Evolutionary conservation across 2,113 vertebrate species (phyloP), one percentile per base, ranked within the genome.

Genomic region (Mus musculus): DNA sequence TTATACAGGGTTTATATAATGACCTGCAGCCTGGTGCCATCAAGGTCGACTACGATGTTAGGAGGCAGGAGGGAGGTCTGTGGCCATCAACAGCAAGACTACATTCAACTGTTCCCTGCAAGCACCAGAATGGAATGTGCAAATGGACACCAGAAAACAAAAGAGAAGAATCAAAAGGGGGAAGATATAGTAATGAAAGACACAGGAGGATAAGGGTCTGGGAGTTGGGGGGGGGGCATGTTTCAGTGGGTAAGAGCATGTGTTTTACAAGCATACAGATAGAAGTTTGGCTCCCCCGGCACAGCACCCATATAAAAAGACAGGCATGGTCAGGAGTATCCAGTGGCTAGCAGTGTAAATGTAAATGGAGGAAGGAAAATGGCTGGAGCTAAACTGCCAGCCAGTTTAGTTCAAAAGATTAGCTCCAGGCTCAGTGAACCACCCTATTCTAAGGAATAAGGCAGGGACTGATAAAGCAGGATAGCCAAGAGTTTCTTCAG

Each of bases 1-100:
- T 12, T 28, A 33, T 49, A 49, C 16, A 13, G 76, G 13, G 54
- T 63, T 19, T 7, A 52, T 0, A n/a, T 16, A 54, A 30, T 0
- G 24, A n/a, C n/a, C 19, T 4, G 9, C 2, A 84, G 14, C 54
- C 12, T 17, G 10, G 63, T 4, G 0, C 5, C 19, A 46, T 22
- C 22, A 46, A 39, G 73, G n/a, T 22, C n/a, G 33, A 3, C 17
- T 14, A 26, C 0, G 11, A 20, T 14, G 14, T 13, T 20, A 22
- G 56, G 4, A 88, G 36, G 36, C 1, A 3, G 2, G 39, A 30
- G 26, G 16, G 1, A 6, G 36, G 63, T 10, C 49, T 36, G 3
- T 1, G 30, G 56, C 6, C 59, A 20, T 59, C 63, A 24, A 33
- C 67, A 67, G 10, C 81, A 42, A 72, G 1, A 0, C 20, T 7